Conservation (phyloP, 2,113 vertebrate genomes). For the Coturnix japonica region DNA sequence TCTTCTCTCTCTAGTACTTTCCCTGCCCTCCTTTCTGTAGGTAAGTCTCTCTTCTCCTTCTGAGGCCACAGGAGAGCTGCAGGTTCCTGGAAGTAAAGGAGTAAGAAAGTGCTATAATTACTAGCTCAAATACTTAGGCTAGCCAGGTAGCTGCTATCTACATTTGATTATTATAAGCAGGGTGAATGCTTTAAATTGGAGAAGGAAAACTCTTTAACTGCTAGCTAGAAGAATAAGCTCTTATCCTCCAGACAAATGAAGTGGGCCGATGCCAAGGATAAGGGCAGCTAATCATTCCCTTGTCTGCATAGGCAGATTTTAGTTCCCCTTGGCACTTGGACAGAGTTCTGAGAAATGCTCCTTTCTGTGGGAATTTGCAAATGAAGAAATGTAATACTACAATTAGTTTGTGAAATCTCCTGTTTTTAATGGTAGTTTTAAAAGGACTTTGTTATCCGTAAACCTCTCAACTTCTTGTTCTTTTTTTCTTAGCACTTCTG, state of each 20-base stretch:
- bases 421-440: not conserved
- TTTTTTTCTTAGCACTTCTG: not conserved
- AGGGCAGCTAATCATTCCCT: rapidly evolving
- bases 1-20: not conserved
- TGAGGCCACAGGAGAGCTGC: not conserved
- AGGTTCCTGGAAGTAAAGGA: not conserved
- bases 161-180: not conserved
- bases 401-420: not conserved
- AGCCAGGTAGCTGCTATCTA: not conserved
- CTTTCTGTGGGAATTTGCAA: not conserved
- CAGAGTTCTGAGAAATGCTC: not conserved
- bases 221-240: not conserved
- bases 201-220: not conserved
- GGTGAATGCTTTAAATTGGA: not conserved
- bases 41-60: not conserved
- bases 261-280: not conserved
- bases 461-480: not conserved
- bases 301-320: not conserved
- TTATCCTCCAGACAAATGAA: not conserved
- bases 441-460: not conserved
- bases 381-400: not conserved
- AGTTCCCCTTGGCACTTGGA: not conserved
- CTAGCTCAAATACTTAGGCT: not conserved
- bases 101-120: not conserved
- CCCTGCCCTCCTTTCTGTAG: not conserved